Conservation (phyloP, 2,888 invertebrate genomes). For the Hirudinaria manillensis region DNA sequence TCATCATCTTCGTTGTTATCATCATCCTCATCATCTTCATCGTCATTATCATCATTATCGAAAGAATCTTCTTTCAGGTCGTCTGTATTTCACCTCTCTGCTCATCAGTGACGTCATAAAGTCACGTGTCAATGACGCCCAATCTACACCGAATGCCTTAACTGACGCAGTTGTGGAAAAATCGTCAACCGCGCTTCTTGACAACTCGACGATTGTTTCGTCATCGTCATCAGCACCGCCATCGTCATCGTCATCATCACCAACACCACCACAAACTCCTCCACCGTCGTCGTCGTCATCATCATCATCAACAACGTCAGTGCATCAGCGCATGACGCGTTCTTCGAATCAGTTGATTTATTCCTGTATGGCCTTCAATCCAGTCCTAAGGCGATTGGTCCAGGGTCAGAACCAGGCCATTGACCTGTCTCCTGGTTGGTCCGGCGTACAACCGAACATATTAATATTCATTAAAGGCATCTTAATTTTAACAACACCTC, state of each 20-base stretch:
- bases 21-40: not conserved
- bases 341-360: not conserved
- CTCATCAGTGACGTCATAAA: not conserved
- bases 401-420: constrained; percentile 16
- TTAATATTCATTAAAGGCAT: not conserved
- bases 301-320: constrained; percentile 7
- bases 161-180: no score
- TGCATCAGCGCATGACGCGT: not conserved
- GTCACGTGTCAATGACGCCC: no score
- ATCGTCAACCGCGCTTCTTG: no score
- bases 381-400: not conserved
- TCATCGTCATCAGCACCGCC: not conserved
- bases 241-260: not conserved
- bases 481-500: no score
- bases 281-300: not conserved
- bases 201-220: not conserved
- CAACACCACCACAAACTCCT: not conserved
- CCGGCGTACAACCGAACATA: not conserved
- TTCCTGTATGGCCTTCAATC: constrained; percentile 24
- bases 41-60: constrained; percentile 1
- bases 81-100: not conserved
- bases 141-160: no score
- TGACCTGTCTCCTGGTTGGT: not conserved
- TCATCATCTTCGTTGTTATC: constrained; percentile 6
- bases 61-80: not conserved